A percentile compares a stretch with the other conserved stretches of the same genome.
These are phyloP conservation scores for Sinotaia quadrata DNA, from an alignment of 2,888 invertebrate species.

Conservation along the genomic window DNA sequence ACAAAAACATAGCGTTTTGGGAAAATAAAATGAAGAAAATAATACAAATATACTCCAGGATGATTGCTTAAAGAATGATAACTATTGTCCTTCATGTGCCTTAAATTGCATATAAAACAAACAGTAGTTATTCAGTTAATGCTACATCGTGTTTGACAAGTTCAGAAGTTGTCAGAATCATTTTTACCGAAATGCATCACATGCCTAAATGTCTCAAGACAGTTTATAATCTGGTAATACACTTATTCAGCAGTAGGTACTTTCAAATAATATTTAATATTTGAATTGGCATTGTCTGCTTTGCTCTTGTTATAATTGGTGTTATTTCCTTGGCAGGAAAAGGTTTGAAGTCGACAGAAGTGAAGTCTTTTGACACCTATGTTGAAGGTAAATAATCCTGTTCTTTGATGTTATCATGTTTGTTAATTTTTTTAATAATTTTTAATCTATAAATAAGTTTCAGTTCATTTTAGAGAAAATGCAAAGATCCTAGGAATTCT, in stretches of 20 bases:
- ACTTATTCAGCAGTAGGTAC: background rate
- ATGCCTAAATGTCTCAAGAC: too few species aligned
- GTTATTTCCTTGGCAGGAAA: constrained; percentile 52
- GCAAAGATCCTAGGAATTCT: too few species aligned
- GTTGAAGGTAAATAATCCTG: constrained; percentile 58
- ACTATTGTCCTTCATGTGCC: too few species aligned
- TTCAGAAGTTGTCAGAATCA: background rate
- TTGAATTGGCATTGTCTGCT: background rate
- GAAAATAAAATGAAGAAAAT: too few species aligned
- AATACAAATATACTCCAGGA: too few species aligned
- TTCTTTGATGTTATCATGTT: background rate
- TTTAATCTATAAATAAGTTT: too few species aligned
- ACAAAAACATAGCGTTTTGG: too few species aligned
- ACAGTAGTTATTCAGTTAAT: too few species aligned
- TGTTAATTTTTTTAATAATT: background rate
- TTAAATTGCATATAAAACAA: too few species aligned
- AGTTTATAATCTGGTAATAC: background rate
- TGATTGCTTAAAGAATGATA: too few species aligned
- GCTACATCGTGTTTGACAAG: too few species aligned
- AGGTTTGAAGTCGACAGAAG: constrained; percentile 54
- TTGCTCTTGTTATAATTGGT: background rate
- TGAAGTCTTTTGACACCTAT: constrained; percentile 68
- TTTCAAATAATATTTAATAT: background rate
- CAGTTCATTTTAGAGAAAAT: too few species aligned
- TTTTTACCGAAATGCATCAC: background rate